Conservation (phyloP, 2,888 invertebrate genomes). For the Drosophila borborema region DNA sequence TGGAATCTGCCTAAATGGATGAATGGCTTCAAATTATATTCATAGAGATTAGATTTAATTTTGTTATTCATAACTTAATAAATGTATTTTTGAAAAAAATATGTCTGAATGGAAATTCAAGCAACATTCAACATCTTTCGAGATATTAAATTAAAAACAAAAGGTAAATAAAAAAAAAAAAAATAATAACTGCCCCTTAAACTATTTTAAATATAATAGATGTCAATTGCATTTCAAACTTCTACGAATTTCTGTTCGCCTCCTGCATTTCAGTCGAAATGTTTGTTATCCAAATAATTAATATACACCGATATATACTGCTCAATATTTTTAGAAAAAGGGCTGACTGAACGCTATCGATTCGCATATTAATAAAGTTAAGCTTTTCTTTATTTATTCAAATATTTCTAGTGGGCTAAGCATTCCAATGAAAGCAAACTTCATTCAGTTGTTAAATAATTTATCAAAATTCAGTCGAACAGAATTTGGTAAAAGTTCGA, state of each 20-base stretch:
- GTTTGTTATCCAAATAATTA: too few relatives aligned
- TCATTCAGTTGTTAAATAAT: neutral
- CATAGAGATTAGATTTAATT: too few relatives aligned
- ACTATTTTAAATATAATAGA: neutral
- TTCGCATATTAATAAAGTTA: neutral
- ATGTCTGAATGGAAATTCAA: too few relatives aligned
- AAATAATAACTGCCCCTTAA: neutral
- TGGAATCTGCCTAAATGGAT: too few relatives aligned
- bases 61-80: too few relatives aligned
- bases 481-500: neutral
- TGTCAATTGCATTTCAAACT: neutral
- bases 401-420: neutral
- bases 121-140: too few relatives aligned
- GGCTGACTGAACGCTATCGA: neutral
- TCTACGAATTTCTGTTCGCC: neutral
- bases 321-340: too few relatives aligned
- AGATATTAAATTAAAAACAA: too few relatives aligned
- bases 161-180: too few relatives aligned
- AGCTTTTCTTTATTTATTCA: neutral
- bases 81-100: too few relatives aligned
- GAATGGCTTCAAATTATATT: too few relatives aligned
- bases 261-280: neutral
- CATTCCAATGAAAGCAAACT: neutral
- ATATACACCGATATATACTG: too few relatives aligned
- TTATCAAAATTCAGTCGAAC: neutral